Evolutionary conservation across 2,113 vertebrate genomes (phyloP).

Genomic region (Brachyistius frenatus): DNA sequence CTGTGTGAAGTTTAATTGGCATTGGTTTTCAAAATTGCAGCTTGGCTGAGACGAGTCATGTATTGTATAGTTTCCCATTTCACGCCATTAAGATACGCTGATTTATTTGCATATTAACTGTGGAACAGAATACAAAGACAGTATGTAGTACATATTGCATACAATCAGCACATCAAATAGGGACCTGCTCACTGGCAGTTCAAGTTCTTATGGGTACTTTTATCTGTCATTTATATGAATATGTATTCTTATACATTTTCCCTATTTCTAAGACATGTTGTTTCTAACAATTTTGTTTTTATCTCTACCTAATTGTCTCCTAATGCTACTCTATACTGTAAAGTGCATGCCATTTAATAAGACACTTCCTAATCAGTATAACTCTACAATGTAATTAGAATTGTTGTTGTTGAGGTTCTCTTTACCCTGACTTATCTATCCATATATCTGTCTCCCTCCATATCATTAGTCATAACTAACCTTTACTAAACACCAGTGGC

Average conservation of each 20-base stretch:
- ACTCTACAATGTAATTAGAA: not conserved
- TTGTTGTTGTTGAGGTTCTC: not conserved
- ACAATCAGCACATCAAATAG: not conserved
- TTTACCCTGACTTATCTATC: not conserved
- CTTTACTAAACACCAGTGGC: not conserved
- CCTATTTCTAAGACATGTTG: no score
- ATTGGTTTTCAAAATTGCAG: not conserved
- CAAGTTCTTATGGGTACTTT: not conserved
- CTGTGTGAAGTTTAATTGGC: not conserved
- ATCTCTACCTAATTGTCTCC: not conserved
- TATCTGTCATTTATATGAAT: not conserved
- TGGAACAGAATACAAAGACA: no score
- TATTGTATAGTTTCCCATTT: not conserved
- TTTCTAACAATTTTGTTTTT: not conserved
- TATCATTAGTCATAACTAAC: not conserved
- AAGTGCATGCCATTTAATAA: not conserved
- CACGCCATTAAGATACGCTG: no score
- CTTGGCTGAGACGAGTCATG: not conserved
- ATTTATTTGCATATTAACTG: no score
- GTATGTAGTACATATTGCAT: no score
- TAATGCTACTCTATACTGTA: not conserved
- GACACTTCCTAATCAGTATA: not conserved
- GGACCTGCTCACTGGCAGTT: conserved; percentile 3
- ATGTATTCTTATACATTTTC: no score
- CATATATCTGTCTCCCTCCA: not conserved